Percentiles rank a stretch among this genome's conserved stretches.
Evolutionary conservation across 37 sponge, comb jelly and placozoan species (phyloP).

Genomic region (Haliclona indistincta): DNA sequence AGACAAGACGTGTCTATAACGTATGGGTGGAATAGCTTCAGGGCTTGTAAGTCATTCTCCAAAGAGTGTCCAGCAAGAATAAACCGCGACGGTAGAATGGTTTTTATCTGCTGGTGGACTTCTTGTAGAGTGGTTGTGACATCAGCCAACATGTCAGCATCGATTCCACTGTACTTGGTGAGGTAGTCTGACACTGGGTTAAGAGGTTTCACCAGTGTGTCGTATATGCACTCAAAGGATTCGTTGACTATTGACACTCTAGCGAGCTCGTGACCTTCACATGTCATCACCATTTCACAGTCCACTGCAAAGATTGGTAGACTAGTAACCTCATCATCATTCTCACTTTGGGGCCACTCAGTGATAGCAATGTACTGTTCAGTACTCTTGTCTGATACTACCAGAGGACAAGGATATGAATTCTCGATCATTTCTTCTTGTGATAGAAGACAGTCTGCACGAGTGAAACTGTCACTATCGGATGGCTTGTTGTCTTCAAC

Average conservation of each 20-base stretch:
- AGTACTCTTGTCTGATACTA: background rate
- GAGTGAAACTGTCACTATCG: background rate
- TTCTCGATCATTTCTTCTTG: slow-evolving; percentile 22
- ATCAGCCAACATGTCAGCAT: slow-evolving; percentile 55
- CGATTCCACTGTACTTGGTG: slow-evolving; percentile 94
- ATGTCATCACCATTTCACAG: slow-evolving; percentile 86
- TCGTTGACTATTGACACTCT: slow-evolving; percentile 89
- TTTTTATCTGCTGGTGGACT: slow-evolving; percentile 69
- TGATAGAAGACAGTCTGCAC: slow-evolving; percentile 32
- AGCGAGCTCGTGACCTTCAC: slow-evolving; percentile 59
- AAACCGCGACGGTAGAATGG: slow-evolving; percentile 64
- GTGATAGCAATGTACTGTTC: background rate
- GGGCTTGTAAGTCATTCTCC: slow-evolving; percentile 93
- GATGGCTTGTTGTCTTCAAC: background rate
- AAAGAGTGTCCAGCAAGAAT: slow-evolving; percentile 95
- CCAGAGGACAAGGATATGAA: slow-evolving; percentile 27
- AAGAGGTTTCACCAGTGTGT: slow-evolving; percentile 81
- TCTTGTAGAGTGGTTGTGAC: slow-evolving; percentile 78
- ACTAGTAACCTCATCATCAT: background rate
- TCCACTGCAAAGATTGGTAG: slow-evolving; percentile 80
- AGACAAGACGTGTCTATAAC: slow-evolving; percentile 81
- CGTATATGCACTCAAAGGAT: slow-evolving; percentile 73
- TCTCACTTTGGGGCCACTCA: slow-evolving; percentile 12
- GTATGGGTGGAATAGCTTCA: slow-evolving; percentile 66
- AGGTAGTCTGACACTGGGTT: slow-evolving; percentile 76